Percentiles rank a stretch among this genome's conserved stretches.
Conservation (phyloP, 2,888 invertebrate species). For the Lordiphosa andalusiaca region DNA sequence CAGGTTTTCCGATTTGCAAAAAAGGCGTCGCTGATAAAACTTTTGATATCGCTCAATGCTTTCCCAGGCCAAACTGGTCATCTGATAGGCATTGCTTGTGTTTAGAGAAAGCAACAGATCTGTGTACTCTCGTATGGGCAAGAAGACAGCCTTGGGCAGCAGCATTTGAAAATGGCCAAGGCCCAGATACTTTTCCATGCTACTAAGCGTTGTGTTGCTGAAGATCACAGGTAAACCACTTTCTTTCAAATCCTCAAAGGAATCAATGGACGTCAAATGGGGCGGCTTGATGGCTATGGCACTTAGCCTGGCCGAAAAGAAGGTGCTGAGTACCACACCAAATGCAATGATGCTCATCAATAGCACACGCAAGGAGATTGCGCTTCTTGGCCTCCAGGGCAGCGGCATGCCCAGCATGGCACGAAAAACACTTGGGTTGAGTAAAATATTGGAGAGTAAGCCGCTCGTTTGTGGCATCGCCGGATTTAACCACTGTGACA, state of each 20-base stretch:
- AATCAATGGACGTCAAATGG: conserved; percentile 18
- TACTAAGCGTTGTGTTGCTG: background rate
- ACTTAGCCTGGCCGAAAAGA: conserved; percentile 19
- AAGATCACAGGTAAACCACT: conserved; percentile 34
- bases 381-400: background rate
- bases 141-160: background rate
- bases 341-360: background rate
- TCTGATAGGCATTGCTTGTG: conserved; percentile 36
- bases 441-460: background rate
- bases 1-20: conserved; percentile 25
- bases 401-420: conserved; percentile 9
- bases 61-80: background rate
- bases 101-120: conserved; percentile 25
- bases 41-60: conserved; percentile 18
- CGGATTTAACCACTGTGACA: background rate
- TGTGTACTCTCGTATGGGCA: background rate
- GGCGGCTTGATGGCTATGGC: conserved; percentile 37
- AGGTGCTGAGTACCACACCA: conserved; percentile 13
- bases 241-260: conserved; percentile 25
- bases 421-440: conserved; percentile 2
- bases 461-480: background rate
- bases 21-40: background rate
- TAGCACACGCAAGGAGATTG: conserved; percentile 8
- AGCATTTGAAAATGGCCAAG: background rate
- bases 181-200: background rate